phyloP scores from a whole-genome alignment of 2,888 invertebrate genomes.

The Cremastinae sp. region DNA sequence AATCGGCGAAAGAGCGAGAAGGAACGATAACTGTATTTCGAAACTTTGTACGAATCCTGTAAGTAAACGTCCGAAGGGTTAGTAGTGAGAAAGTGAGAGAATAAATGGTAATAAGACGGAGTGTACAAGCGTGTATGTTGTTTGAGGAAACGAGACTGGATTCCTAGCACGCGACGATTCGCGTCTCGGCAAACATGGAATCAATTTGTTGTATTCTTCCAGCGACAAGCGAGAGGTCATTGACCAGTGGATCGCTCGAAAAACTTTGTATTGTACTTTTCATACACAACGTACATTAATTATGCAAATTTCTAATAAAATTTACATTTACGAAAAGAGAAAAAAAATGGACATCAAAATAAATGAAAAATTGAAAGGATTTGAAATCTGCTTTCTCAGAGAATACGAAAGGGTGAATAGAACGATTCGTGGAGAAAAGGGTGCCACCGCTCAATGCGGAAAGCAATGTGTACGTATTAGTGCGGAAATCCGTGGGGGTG shows the following conservation, averaged over 20 bases:
- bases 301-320: too few species aligned
- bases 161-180: slow-evolving; percentile 56
- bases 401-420: slow-evolving; percentile 16
- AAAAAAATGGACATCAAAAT: too few species aligned
- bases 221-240: not conserved
- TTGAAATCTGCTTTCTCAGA: not conserved
- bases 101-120: slow-evolving; percentile 56
- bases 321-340: too few species aligned
- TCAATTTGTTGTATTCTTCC: slow-evolving; percentile 32
- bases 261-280: too few species aligned
- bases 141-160: slow-evolving; percentile 54
- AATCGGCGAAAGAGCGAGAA: slow-evolving; percentile 19
- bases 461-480: slow-evolving; percentile 34
- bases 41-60: slow-evolving; percentile 62
- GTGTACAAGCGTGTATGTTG: slow-evolving; percentile 39
- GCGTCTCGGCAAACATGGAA: slow-evolving; percentile 12
- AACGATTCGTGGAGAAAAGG: slow-evolving; percentile 30
- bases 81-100: slow-evolving; percentile 56
- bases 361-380: too few species aligned
- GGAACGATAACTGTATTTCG: slow-evolving; percentile 44
- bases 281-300: too few species aligned
- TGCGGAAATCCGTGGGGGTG: slow-evolving; percentile 34
- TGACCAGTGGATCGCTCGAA: too few species aligned
- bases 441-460: slow-evolving; percentile 31
- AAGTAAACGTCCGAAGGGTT: slow-evolving; percentile 61